Evolutionary conservation across 2,113 vertebrate species (phyloP).

Genomic region (Sturnira hondurensis): DNA sequence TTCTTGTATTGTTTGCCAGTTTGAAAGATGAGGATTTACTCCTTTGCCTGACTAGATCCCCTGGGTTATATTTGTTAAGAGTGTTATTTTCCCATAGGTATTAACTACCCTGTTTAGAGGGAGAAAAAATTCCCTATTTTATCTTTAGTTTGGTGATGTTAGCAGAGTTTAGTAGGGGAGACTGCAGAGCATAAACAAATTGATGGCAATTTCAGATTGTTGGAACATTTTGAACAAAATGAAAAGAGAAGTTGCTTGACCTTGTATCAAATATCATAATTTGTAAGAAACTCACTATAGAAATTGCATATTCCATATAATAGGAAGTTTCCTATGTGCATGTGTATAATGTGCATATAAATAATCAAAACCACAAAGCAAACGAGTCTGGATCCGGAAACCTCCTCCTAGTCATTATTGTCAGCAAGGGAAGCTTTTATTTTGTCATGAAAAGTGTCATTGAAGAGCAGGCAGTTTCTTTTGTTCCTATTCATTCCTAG

Average conservation of each 20-base stretch:
- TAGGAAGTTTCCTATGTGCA: slow-evolving; percentile 37
- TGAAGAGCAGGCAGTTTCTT: background rate
- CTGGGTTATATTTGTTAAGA: slow-evolving; percentile 61
- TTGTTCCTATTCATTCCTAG: background rate
- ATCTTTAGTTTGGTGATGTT: slow-evolving; percentile 6
- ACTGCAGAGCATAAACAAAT: slow-evolving; percentile 15
- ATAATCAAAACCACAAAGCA: slow-evolving; percentile 60
- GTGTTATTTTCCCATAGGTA: slow-evolving; percentile 53
- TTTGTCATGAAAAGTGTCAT: slow-evolving; percentile 29
- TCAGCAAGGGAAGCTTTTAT: slow-evolving; percentile 21
- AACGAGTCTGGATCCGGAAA: slow-evolving; percentile 30
- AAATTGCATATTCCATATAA: slow-evolving; percentile 48
- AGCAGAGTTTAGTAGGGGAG: slow-evolving; percentile 32
- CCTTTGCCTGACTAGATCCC: slow-evolving; percentile 3
- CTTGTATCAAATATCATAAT: slow-evolving; percentile 54
- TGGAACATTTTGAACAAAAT: slow-evolving; percentile 44
- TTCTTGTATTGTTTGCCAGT: slow-evolving; percentile 56
- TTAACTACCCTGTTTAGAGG: background rate
- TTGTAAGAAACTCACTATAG: slow-evolving; percentile 21
- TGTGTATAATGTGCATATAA: background rate
- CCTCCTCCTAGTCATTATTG: background rate
- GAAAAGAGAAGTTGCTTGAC: slow-evolving; percentile 54
- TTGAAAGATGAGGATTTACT: slow-evolving; percentile 57
- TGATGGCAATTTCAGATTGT: slow-evolving; percentile 44
- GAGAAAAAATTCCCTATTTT: background rate